Conservation (phyloP, 2,888 invertebrate genomes). For the Capitulum mitella region DNA sequence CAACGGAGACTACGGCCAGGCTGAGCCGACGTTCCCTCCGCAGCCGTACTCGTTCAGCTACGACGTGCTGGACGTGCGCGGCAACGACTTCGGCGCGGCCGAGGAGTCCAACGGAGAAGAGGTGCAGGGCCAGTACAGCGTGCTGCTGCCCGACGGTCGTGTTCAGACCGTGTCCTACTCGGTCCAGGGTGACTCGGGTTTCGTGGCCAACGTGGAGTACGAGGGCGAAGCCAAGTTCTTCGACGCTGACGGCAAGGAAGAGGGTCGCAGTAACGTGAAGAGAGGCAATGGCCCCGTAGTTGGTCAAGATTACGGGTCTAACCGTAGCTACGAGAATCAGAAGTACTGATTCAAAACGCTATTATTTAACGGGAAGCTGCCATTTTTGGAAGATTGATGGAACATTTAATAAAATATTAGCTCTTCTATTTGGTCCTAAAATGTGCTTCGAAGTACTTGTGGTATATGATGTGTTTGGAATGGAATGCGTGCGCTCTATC, state of each 20-base stretch:
- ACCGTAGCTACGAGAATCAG: no score
- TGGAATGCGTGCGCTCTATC: no score
- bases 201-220: background rate
- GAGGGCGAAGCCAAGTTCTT: background rate
- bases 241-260: background rate
- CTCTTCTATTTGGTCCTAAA: no score
- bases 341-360: no score
- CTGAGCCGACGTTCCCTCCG: no score
- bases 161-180: background rate
- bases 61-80: background rate
- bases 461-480: no score
- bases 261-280: background rate
- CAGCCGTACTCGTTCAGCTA: slow-evolving; percentile 1
- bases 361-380: no score
- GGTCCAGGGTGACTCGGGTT: slow-evolving; percentile 8
- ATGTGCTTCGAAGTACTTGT: no score
- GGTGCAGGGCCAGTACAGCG: slow-evolving; percentile 5
- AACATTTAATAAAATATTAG: no score
- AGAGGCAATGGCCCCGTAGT: background rate
- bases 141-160: background rate
- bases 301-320: background rate
- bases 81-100: background rate
- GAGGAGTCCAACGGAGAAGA: background rate
- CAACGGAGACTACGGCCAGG: no score
- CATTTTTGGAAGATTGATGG: no score